Base-by-base conservation (phyloP, 2,797 vertebrate genomes). In the Sebastes matsubarae region DNA sequence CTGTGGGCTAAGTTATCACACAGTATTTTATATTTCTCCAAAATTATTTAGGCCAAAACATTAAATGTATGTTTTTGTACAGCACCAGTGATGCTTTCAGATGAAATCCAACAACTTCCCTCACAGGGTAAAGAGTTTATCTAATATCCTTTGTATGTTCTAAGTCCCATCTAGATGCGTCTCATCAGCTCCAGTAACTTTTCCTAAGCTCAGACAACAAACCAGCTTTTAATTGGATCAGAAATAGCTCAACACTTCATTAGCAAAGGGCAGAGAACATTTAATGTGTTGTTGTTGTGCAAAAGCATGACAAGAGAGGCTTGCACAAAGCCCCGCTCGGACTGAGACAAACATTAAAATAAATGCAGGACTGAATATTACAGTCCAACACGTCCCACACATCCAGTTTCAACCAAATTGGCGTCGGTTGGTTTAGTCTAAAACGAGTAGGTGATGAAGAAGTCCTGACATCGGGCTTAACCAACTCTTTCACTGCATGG, bases 161-260 rank as follows among this genome's bases (percentile, higher is more conserved):
- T 5, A n/a, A 60, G 46, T 73, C 20, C 78, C 20, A 24, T 25
- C 25, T 50, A 55, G 6, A 57, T 18, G 8, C 2, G 0, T 20
- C 20, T 42, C 52, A 25, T 38, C 57, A 42, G 10, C 29, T 66
- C 18, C n/a, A 29, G 32, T 32, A 36, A 77, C 60, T 73, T 79
- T 54, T 65, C 2, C 68, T 57, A 2, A 52, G 69, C 63, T 80
- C 32, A 81, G 18, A 82, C 61, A 72, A 67, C 54, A 54, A 82
- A 80, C 54, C 5, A 6, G 68, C 11, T 75, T 30, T 27, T 75
- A 84, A 90, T 75, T 83, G 72, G 70, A 77, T 80, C 20, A 38
- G 46, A 84, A 77, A 81, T 60, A 81, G 55, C 25, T 64, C 46
- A 68, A 72, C 60, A 34, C 27, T 68, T 27, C 29, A 72, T 78